Base-by-base conservation (phyloP, 2,797 vertebrate genomes). In the Heterohyrax brucei region DNA sequence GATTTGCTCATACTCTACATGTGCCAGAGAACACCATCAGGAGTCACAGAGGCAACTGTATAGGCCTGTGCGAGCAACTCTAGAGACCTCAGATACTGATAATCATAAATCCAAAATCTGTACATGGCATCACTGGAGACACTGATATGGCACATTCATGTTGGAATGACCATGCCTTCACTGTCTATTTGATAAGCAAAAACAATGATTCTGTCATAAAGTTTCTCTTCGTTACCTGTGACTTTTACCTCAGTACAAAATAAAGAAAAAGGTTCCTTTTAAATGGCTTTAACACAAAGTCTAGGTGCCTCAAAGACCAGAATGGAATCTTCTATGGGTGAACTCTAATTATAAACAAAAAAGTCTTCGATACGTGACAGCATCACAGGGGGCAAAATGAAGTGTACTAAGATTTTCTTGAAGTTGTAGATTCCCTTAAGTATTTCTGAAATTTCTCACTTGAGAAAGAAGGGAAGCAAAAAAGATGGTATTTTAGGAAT, bases 401-500 rank as follows among this genome's bases (percentile, higher is more conserved):
- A 86, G 83, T 30, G 62, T 28, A 87, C 87, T 59, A 73, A 83
- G 68, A 89, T 91, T 94, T 96, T 84, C 81, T 97, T 97, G 94
- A 92, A 97, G 92, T 96, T 95, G 87, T 87, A 97, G 24, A 95
- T 88, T 90, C 77, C 87, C 75, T 89, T 78, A 94, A 91, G 80
- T 28, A 95, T 87, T 94, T 93, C 61, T 94, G 81, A 93, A 94
- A 90, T 82, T 95, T 92, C 66, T 91, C 62, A 96, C 56, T 95
- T 76, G 61, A 89, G 89, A 96, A 93, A 76, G 59, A 92, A 91
- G 26, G 80, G n/a, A 96, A 96, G 85, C 61, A 97, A 93, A 96
- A 93, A 96, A 91, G 78, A 92, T 44, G 89, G 96, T 95, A 97
- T 98, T 97, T 97, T 91, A 95, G 93, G 93, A 97, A 97, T 90